These are phyloP conservation scores for Cyclura pinguis DNA, from an alignment of 2,797 vertebrate species.

Conservation along the genomic window DNA sequence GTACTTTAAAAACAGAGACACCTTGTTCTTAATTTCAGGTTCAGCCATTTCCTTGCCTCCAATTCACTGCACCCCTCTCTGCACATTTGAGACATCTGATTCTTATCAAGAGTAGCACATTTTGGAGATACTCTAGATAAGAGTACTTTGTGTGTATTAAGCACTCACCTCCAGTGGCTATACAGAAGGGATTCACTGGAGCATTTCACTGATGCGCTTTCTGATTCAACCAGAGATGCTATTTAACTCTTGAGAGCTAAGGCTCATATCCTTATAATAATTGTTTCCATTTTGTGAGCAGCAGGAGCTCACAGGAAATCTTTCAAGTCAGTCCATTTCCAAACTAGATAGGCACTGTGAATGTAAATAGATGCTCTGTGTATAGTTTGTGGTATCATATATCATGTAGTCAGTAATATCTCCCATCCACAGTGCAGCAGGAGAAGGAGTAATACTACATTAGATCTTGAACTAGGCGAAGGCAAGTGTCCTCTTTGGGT, in stretches of 20 bases:
- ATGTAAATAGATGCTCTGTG: background rate
- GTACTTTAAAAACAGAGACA: background rate
- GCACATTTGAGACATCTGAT: background rate
- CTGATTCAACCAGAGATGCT: slow-evolving; percentile 10
- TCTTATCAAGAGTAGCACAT: background rate
- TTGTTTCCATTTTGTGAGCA: slow-evolving; percentile 28
- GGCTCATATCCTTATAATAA: slow-evolving; percentile 39
- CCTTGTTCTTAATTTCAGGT: background rate
- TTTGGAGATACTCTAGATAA: background rate
- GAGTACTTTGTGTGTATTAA: background rate
- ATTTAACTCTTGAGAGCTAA: slow-evolving; percentile 29
- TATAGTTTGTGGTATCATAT: background rate
- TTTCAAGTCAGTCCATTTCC: slow-evolving; percentile 2
- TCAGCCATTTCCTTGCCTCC: background rate
- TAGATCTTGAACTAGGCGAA: too few relatives aligned
- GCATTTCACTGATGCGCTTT: slow-evolving; percentile 22
- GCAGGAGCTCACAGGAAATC: background rate
- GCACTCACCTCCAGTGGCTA: background rate
- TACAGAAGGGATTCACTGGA: background rate
- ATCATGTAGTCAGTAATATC: background rate
- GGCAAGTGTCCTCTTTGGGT: too few relatives aligned
- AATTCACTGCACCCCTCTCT: background rate
- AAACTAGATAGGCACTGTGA: background rate
- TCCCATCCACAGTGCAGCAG: background rate
- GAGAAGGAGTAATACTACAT: background rate